These are phyloP conservation scores for Hydrolagus colliei DNA, from an alignment of 2,797 vertebrate species.

Conservation along the genomic window DNA sequence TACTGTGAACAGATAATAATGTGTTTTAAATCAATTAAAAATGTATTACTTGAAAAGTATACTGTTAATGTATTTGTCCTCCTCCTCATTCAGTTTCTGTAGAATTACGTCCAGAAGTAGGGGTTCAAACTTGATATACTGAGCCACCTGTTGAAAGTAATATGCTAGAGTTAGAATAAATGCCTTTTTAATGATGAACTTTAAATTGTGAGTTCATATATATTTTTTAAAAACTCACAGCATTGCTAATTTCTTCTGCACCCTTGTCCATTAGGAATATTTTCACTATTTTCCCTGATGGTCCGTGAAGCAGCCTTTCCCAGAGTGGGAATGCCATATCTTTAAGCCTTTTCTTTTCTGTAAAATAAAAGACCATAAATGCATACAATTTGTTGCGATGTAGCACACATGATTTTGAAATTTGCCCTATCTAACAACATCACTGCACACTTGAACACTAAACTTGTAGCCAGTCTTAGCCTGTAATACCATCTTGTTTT, in stretches of 20 bases:
- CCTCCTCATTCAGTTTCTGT: slow-evolving; percentile 69
- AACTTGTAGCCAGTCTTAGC: too few species aligned
- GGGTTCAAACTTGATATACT: slow-evolving; percentile 79
- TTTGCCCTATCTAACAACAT: not conserved
- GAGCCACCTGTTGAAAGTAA: slow-evolving; percentile 68
- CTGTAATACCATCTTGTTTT: too few species aligned
- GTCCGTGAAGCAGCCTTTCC: slow-evolving; percentile 81
- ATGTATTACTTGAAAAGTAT: slow-evolving; percentile 65
- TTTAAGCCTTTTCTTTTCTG: slow-evolving; percentile 71
- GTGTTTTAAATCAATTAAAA: not conserved
- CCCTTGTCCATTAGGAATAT: slow-evolving; percentile 85
- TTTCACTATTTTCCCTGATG: slow-evolving; percentile 73
- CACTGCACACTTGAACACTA: not conserved
- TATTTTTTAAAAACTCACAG: slow-evolving; percentile 56
- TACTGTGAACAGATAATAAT: too few species aligned
- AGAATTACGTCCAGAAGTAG: slow-evolving; percentile 75
- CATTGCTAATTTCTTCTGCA: slow-evolving; percentile 79
- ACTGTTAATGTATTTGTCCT: slow-evolving; percentile 64
- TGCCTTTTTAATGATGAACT: not conserved
- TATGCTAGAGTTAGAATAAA: not conserved
- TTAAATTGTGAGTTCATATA: not conserved
- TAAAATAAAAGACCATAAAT: slow-evolving; percentile 30
- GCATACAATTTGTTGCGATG: not conserved
- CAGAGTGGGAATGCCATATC: slow-evolving; percentile 70
- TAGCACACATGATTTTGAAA: not conserved